Percentiles rank a stretch among this genome's conserved stretches.
Conservation (phyloP, 2,113 vertebrate genomes). For the Trinectes maculatus region DNA sequence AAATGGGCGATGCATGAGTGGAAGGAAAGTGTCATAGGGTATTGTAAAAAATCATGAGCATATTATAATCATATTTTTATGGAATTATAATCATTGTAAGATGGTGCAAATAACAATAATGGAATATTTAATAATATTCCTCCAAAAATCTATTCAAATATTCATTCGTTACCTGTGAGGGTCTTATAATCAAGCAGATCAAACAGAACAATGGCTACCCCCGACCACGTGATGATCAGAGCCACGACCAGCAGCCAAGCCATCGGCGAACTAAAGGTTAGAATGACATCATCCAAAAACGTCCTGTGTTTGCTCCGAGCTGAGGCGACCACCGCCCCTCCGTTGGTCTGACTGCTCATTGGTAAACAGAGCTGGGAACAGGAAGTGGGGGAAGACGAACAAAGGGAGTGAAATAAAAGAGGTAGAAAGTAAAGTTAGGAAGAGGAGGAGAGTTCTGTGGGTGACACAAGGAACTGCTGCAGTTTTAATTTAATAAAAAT, state of each 20-base stretch:
- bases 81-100: slow-evolving; percentile 11
- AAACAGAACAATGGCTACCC: slow-evolving; percentile 73
- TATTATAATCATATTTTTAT: slow-evolving; percentile 26
- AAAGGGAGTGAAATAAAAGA: neutral
- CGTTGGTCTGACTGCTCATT: slow-evolving; percentile 62
- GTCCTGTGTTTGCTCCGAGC: slow-evolving; percentile 49
- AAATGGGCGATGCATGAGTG: slow-evolving; percentile 25
- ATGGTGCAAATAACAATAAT: neutral
- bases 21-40: slow-evolving; percentile 12
- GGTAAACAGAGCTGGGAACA: slow-evolving; percentile 18
- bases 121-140: neutral
- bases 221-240: slow-evolving; percentile 73
- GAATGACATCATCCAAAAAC: slow-evolving; percentile 66
- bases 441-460: neutral
- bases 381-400: neutral
- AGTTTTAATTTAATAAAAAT: no score
- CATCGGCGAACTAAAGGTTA: slow-evolving; percentile 75
- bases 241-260: slow-evolving; percentile 76
- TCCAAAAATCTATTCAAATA: neutral
- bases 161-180: slow-evolving; percentile 61
- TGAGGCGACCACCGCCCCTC: slow-evolving; percentile 15
- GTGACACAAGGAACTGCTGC: no score
- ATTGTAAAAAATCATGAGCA: slow-evolving; percentile 2
- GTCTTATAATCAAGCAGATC: slow-evolving; percentile 74
- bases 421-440: neutral